Conservation (phyloP, 2,797 vertebrate species). For the Chromobotia macracanthus region DNA sequence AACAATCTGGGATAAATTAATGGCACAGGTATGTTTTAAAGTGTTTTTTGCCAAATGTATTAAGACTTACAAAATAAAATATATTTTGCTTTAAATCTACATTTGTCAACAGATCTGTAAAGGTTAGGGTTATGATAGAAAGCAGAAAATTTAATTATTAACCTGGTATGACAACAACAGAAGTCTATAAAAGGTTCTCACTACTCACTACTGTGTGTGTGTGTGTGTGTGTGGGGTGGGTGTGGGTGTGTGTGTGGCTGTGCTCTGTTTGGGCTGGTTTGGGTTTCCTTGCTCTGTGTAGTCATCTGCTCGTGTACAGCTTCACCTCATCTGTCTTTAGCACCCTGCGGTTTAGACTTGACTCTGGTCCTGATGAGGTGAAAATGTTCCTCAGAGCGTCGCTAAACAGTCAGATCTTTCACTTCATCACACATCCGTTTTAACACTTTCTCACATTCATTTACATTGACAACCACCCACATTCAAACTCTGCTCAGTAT, state of each 20-base stretch:
- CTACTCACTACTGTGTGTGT: conserved; percentile 2
- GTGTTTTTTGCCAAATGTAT: too few relatives aligned
- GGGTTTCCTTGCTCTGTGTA: conserved; percentile 16
- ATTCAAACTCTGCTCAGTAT: too few relatives aligned
- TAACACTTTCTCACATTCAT: conserved; percentile 31
- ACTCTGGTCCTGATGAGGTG: conserved; percentile 63
- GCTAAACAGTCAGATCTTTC: conserved; percentile 49
- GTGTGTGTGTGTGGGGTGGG: background rate
- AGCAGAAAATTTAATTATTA: too few relatives aligned
- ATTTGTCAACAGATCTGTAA: too few relatives aligned
- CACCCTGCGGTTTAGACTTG: conserved; percentile 58
- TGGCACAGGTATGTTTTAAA: too few relatives aligned
- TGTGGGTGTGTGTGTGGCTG: conserved; percentile 31
- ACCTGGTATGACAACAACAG: background rate
- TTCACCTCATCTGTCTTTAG: conserved; percentile 67
- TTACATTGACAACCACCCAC: background rate
- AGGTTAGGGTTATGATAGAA: too few relatives aligned
- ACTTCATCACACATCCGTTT: conserved; percentile 54
- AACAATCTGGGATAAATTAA: too few relatives aligned
- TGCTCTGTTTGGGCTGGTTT: background rate
- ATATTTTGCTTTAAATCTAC: too few relatives aligned
- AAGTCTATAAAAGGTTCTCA: background rate
- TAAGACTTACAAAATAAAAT: too few relatives aligned
- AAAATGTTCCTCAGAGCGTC: conserved; percentile 51
- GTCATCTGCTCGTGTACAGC: conserved; percentile 40